Evolutionary conservation across 1,140 invertebrate genomes (phyloP).

Genomic region (Thereuonema tuberculata): DNA sequence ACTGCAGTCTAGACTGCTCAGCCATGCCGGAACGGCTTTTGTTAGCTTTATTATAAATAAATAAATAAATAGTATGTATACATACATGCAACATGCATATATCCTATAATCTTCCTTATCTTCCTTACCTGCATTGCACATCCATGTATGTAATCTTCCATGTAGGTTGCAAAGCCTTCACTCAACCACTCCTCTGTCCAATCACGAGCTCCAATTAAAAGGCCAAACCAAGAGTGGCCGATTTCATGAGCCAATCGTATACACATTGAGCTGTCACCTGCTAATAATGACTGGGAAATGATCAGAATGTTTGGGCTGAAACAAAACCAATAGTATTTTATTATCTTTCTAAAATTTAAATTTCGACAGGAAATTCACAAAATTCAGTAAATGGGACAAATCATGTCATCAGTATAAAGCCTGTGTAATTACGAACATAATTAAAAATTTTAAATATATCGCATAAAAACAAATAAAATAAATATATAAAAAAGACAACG

Average conservation of each 20-base stretch:
- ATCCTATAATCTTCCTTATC: no score
- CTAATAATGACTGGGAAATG: constrained; percentile 31
- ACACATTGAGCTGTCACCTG: constrained; percentile 25
- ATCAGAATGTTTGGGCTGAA: constrained; percentile 33
- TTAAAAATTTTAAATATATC: not conserved
- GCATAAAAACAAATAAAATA: not conserved
- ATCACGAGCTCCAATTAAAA: constrained; percentile 32
- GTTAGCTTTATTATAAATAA: no score
- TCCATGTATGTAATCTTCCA: constrained; percentile 33
- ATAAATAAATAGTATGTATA: no score
- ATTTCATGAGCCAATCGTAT: constrained; percentile 32
- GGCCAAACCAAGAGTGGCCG: constrained; percentile 35
- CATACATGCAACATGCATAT: no score
- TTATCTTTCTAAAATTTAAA: not conserved
- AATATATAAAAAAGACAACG: not conserved
- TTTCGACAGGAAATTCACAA: no score
- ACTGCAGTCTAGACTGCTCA: no score
- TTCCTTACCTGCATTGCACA: no score
- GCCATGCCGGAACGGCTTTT: no score
- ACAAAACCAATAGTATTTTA: not conserved
- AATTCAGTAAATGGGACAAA: no score
- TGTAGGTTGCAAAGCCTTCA: constrained; percentile 35
- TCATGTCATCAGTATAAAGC: no score
- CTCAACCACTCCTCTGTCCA: constrained; percentile 40
- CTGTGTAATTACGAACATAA: not conserved